Evolutionary conservation across 2,888 invertebrate genomes (phyloP).

Genomic region (Lasioglossum calceatum): DNA sequence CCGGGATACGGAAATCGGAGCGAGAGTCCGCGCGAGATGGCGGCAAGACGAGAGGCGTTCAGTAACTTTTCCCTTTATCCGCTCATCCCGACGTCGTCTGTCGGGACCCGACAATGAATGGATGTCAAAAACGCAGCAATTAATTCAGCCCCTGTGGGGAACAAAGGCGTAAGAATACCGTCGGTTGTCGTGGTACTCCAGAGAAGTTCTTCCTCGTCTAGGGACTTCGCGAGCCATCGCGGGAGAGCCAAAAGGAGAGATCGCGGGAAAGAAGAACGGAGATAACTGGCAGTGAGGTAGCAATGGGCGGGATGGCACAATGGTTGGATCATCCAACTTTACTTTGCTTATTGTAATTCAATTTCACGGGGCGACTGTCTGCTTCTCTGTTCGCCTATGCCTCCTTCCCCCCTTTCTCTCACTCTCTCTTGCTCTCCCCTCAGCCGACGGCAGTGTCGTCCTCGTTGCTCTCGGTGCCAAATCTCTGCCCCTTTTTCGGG

Average conservation of each 20-base stretch:
- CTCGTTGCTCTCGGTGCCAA: neutral
- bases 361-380: slow-evolving; percentile 79
- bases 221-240: slow-evolving; percentile 63
- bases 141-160: slow-evolving; percentile 80
- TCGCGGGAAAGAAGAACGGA: slow-evolving; percentile 68
- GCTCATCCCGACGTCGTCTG: slow-evolving; percentile 75
- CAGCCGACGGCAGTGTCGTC: neutral
- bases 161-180: slow-evolving; percentile 82
- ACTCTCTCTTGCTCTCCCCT: slow-evolving; percentile 16
- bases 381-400: slow-evolving; percentile 66
- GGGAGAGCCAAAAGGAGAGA: slow-evolving; percentile 54
- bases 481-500: slow-evolving; percentile 12
- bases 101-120: slow-evolving; percentile 79
- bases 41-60: slow-evolving; percentile 63
- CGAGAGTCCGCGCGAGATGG: slow-evolving; percentile 36
- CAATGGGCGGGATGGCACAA: slow-evolving; percentile 75
- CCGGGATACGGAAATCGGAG: slow-evolving; percentile 16
- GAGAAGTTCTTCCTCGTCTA: slow-evolving; percentile 78
- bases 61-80: slow-evolving; percentile 78
- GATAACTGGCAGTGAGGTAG: slow-evolving; percentile 77
- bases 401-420: slow-evolving; percentile 28
- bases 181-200: slow-evolving; percentile 75
- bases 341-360: slow-evolving; percentile 82
- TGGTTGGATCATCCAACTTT: slow-evolving; percentile 81
- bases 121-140: slow-evolving; percentile 84